A percentile compares a stretch with the other conserved stretches of the same genome.
Conservation (phyloP, 64 coral and sea anemone species). For the Actinia equina region DNA sequence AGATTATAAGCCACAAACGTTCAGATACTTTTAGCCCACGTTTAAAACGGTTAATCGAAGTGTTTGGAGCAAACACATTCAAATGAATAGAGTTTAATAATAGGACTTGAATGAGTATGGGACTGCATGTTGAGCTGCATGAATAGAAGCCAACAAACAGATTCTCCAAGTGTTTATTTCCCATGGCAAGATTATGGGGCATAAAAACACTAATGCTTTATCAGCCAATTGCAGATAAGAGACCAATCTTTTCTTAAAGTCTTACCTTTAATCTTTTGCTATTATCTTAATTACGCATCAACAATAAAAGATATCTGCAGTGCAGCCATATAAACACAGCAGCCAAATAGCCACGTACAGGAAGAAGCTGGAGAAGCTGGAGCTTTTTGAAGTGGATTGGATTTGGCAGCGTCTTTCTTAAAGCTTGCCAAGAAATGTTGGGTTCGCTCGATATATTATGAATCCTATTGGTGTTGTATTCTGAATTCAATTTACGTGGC, state of each 20-base stretch:
- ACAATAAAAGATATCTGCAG: conserved; percentile 1
- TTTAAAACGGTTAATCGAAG: no score
- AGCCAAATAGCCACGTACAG: background rate
- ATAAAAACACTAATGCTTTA: background rate
- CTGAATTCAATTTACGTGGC: background rate
- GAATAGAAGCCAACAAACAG: background rate
- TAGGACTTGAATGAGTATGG: background rate
- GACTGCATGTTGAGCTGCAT: background rate
- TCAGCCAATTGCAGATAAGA: background rate
- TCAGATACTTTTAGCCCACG: no score
- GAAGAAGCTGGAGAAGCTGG: background rate
- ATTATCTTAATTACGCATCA: background rate
- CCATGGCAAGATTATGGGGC: background rate
- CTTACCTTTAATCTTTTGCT: background rate
- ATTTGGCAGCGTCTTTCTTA: background rate
- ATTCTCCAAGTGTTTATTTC: background rate
- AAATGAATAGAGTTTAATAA: background rate
- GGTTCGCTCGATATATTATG: no score
- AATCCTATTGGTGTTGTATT: background rate
- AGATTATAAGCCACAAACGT: no score
- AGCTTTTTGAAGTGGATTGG: background rate
- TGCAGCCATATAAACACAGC: background rate
- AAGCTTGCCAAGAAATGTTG: background rate
- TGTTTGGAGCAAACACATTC: no score
- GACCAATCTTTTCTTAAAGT: background rate